Percentiles rank a stretch among this genome's conserved stretches.
phyloP scores from a whole-genome alignment of 1,140 invertebrate species.

The Drosophila bocki region DNA sequence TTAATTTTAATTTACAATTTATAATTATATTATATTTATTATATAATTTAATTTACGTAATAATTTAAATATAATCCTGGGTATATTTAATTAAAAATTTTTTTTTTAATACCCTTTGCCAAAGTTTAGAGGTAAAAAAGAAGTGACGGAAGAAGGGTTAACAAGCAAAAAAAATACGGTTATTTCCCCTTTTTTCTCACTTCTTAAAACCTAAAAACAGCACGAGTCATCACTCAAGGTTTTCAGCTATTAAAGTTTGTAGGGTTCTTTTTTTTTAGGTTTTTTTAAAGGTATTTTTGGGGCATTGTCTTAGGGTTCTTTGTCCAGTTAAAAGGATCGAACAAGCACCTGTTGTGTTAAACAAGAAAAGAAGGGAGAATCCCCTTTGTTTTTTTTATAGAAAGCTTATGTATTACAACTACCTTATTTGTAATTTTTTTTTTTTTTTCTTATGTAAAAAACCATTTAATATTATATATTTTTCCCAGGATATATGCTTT shows the following conservation, averaged over 20 bases:
- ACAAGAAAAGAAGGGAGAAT: conserved; percentile 7
- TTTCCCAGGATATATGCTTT: not conserved
- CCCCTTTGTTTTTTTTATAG: not conserved
- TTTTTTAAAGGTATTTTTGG: not conserved
- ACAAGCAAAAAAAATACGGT: no score
- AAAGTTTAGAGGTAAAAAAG: no score
- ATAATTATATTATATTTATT: no score
- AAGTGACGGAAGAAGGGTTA: no score
- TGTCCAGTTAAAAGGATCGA: conserved; percentile 19
- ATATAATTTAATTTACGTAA: no score
- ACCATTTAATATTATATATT: not conserved
- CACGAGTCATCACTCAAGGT: conserved; percentile 21
- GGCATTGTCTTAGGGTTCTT: conserved; percentile 15
- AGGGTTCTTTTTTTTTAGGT: conserved; percentile 4
- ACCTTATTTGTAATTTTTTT: not conserved
- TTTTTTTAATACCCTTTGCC: no score
- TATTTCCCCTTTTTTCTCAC: not conserved
- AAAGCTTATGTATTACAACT: not conserved
- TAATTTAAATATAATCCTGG: no score
- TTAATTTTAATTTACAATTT: no score
- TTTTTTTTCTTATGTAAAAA: no score
- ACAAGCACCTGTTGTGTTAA: conserved; percentile 31
- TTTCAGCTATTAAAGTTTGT: conserved; percentile 2
- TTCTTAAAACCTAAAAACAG: conserved; percentile 7
- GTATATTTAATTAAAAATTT: no score